phyloP scores from a whole-genome alignment of 2,113 vertebrate species.

The Lepus timidus region DNA sequence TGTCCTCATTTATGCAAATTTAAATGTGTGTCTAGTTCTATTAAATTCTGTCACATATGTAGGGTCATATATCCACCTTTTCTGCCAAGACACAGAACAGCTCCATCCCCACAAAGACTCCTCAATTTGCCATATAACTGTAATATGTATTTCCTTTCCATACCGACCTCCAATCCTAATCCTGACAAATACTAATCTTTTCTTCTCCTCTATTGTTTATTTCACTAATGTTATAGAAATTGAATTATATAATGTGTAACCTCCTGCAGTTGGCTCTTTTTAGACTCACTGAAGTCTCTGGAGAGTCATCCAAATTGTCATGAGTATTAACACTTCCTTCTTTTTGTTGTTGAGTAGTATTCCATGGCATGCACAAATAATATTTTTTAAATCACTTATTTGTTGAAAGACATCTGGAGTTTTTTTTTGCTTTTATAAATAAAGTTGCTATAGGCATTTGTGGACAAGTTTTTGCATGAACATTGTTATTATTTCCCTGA shows the following conservation, averaged over 20 bases:
- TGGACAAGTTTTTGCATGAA: no score
- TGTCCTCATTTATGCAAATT: neutral
- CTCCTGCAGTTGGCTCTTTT: neutral
- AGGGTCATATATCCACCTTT: neutral
- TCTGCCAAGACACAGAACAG: neutral
- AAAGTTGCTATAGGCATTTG: no score
- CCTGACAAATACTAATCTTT: neutral
- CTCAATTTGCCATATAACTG: neutral
- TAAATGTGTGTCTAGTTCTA: neutral
- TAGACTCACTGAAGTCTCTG: neutral
- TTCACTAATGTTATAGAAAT: neutral
- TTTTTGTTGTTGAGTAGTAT: neutral
- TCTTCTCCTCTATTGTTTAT: neutral
- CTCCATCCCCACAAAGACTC: neutral
- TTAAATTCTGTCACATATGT: neutral
- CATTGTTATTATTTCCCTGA: neutral
- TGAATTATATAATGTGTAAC: neutral
- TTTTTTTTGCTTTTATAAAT: no score
- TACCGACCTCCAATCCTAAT: neutral
- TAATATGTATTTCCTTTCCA: neutral
- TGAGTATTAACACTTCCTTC: neutral
- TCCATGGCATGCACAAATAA: no score
- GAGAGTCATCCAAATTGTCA: neutral
- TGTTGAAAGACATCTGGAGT: no score
- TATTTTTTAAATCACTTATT: no score